These are phyloP conservation scores for Botia kubotai DNA, from an alignment of 2,797 vertebrate genomes.

Conservation along the genomic window DNA sequence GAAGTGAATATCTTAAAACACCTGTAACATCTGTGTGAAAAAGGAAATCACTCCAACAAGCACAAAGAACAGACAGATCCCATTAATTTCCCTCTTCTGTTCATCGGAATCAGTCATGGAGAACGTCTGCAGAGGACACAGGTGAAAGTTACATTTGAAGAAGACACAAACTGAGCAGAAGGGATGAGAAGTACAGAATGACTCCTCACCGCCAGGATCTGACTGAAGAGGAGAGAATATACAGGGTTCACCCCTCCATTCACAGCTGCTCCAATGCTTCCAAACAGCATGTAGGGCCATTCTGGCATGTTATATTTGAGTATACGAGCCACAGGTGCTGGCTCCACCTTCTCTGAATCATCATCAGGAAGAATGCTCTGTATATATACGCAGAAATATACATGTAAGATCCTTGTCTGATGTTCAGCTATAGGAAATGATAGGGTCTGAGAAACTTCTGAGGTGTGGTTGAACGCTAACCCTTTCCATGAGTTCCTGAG, in stretches of 20 bases:
- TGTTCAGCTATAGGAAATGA: background rate
- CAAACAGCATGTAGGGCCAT: constrained; percentile 95
- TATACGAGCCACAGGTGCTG: constrained; percentile 87
- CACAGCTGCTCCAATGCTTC: constrained; percentile 87
- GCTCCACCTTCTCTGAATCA: constrained; percentile 78
- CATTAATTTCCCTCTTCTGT: constrained; percentile 85
- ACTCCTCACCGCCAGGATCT: constrained; percentile 90
- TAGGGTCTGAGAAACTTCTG: background rate
- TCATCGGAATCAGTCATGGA: constrained; percentile 81
- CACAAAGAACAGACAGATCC: constrained; percentile 91
- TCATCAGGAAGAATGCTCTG: constrained; percentile 66
- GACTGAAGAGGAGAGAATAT: constrained; percentile 93
- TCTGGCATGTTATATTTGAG: constrained; percentile 91
- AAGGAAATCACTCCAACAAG: constrained; percentile 87
- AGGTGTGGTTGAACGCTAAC: constrained; percentile 68
- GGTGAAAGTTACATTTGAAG: background rate
- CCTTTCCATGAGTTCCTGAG: constrained; percentile 63
- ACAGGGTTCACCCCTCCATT: constrained; percentile 93
- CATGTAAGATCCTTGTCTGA: background rate
- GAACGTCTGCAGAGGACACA: constrained; percentile 82
- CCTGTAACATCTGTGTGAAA: constrained; percentile 94
- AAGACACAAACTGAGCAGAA: background rate
- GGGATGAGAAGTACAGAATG: background rate
- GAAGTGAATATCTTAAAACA: constrained; percentile 57
- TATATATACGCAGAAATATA: constrained; percentile 40